Evolutionary conservation across 2,888 invertebrate species (phyloP).

Genomic region (Apotomis betuletana): DNA sequence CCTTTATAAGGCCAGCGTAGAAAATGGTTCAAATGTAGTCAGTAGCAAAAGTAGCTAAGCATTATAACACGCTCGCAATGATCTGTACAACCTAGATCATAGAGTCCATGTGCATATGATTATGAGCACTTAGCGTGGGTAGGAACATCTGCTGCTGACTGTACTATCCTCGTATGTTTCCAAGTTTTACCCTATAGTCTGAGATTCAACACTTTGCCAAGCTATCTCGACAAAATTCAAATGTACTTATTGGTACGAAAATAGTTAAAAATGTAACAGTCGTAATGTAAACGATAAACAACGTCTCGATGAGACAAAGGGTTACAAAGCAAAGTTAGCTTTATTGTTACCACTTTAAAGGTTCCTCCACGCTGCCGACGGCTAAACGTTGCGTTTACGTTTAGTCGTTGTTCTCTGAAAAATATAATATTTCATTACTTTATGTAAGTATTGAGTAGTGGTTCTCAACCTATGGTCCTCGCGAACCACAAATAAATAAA

Average conservation of each 20-base stretch:
- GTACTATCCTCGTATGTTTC: background rate
- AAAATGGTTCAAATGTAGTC: no score
- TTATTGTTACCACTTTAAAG: conserved; percentile 24
- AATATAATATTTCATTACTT: background rate
- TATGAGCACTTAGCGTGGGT: no score
- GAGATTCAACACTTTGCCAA: background rate
- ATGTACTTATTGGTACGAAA: conserved; percentile 22
- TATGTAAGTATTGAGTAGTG: background rate
- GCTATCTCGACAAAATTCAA: conserved; percentile 12
- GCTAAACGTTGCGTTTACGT: background rate
- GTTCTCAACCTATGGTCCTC: no score
- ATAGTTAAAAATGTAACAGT: conserved; percentile 31
- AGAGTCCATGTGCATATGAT: no score
- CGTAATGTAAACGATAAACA: conserved; percentile 30
- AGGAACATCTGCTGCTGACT: no score
- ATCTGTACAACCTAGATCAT: no score
- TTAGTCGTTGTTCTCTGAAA: conserved; percentile 16
- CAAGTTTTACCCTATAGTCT: conserved; percentile 2
- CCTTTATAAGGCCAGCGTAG: no score
- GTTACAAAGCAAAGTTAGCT: conserved; percentile 24
- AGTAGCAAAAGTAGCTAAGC: no score
- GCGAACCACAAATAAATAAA: no score
- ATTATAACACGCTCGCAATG: no score
- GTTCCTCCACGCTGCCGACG: conserved; percentile 2
- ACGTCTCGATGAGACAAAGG: conserved; percentile 22